These are phyloP conservation scores for cattle (Bos taurus) DNA, from an alignment of 2,113 vertebrate genomes.

Conservation along the genomic window DNA sequence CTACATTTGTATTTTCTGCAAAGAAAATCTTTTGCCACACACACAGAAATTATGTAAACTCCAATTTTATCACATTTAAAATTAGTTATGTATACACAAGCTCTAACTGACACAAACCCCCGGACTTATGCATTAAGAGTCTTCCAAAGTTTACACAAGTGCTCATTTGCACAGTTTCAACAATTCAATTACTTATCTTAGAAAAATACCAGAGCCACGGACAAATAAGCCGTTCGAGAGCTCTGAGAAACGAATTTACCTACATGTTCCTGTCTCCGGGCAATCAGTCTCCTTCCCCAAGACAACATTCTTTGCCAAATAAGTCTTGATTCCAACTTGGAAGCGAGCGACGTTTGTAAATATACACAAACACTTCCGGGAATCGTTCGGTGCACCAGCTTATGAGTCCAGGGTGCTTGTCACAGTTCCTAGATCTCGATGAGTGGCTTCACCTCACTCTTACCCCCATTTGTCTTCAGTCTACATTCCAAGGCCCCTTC, in stretches of 20 bases:
- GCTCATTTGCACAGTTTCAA: background rate
- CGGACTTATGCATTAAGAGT: background rate
- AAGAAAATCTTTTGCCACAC: background rate
- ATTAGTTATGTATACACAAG: background rate
- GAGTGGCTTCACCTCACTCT: background rate
- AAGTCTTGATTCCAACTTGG: constrained; percentile 15
- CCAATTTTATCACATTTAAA: background rate
- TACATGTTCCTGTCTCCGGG: background rate
- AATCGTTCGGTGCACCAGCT: background rate
- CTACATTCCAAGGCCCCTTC: background rate
- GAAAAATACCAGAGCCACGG: background rate
- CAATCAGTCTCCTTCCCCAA: background rate
- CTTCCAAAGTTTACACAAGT: background rate
- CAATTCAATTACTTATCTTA: background rate
- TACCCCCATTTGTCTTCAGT: background rate
- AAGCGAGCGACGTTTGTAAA: background rate
- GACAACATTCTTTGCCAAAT: constrained; percentile 26
- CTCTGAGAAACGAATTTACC: background rate
- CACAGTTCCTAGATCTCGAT: background rate
- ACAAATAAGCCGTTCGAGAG: background rate
- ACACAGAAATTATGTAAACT: background rate
- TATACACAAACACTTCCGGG: background rate
- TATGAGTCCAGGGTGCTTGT: background rate
- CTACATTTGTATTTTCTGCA: background rate
- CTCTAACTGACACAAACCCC: background rate